Evolutionary conservation across 1,140 invertebrate species (phyloP), one percentile per base, ranked within the genome.

Genomic region (Chironomus striatipennis): DNA sequence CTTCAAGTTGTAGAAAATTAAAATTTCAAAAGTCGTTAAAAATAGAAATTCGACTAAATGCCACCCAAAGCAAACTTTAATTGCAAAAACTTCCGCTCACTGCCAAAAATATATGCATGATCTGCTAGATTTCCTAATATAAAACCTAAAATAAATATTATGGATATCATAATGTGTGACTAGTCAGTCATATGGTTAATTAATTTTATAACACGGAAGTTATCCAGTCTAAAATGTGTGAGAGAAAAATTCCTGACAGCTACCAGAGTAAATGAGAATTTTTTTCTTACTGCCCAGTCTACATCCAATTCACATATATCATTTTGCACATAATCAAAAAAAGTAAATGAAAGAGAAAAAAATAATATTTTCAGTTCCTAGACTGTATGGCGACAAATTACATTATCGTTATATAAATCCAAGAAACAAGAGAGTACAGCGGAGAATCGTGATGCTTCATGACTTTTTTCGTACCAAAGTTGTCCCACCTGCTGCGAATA

Each of bases 381-480:
- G 74, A 74, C 21, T 74, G 5, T 84, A 74, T 79, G 88, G 88
- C 78, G 85, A 86, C 77, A 85, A 84, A 78, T 87, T 92, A 76
- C 88, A 89, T 7, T 83, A 85, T 73, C 84, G 83, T 76, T 85
- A 85, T 12, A 79, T 92, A 74, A 84, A 81, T 42, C 86, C 90
- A 0, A 80, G 81, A 74, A 84, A 85, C 77, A 81, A 84, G 74
- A 86, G 86, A 75, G 87, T 91, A 8, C 87, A 88, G 78, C 84
- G 86, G 77, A 91, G 91, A 83, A 91, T 93, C 75, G 88, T 91
- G 0, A 83, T 88, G 8, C 90, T 89, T 79, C 92, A 93, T 81
- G 93, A 94, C 81, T 90, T 88, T 78, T 93, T 93, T 80, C 85
- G 92, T 67, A 85, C 87, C 1, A 88, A 87, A 79, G 92, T 94